Base-by-base conservation (phyloP, 2,113 vertebrate genomes). In the Amblyornis subalaris region DNA sequence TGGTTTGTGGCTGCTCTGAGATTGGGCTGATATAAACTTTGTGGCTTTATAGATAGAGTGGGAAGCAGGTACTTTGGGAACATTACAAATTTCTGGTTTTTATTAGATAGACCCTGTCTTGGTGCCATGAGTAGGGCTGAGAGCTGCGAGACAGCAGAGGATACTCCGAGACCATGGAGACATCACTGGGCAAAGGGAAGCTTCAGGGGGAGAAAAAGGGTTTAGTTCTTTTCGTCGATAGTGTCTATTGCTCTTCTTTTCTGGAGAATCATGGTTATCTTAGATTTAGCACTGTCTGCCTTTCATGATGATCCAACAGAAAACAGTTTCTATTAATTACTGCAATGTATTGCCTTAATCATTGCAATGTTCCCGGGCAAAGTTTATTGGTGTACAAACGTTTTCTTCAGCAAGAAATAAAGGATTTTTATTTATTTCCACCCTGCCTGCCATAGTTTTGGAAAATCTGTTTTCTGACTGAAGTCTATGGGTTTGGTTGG, bases 151-250 rank as follows among this genome's bases (percentile, higher is more conserved):
- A 50, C 35, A 65, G 55, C 50, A 60, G 24, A 78, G 61, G 14
- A 65, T 84, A 42, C 20, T 72, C 22, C 50, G 69, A 45, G n/a
- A 42, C 31, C 36, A 17, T 31, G 11, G 40, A 84, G 24, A 31
- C 31, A 62, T 4, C 36, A 26, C 12, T 9, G 16, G 17, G 8
- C 21, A 72, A 72, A 38, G 4, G 10, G n/a, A 54, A 75, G 8
- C 3, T 70, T 71, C 17, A 36, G 24, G 25, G 9, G 21, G 11
- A 20, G 21, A 40, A 22, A 7, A 26, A 14, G 3, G 6, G 3
- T 3, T 54, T 7, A 53, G 0, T 40, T 69, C 0, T 55, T 71
- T 66, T n/a, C 5, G 33, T 38, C 7, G 24, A 1, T 9, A 66
- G 2, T n/a, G 4, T 16, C 21, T 57, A 31, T 66, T 55, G 9